Evolutionary conservation across 1,140 invertebrate species (phyloP), one percentile per base, ranked within the genome.

Genomic region (Leptinotarsa lineolata): DNA sequence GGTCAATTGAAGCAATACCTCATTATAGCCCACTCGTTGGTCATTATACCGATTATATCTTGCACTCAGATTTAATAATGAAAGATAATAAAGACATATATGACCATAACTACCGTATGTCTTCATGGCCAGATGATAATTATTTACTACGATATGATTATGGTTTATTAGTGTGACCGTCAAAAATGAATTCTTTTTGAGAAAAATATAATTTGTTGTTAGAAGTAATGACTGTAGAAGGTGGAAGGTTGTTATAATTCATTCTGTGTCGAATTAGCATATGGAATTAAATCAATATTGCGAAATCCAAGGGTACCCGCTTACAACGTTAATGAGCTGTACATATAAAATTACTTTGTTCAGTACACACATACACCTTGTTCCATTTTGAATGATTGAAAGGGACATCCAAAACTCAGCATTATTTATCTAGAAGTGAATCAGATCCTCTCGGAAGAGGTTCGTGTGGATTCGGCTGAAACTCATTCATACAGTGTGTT

Each of bases 271-370:
- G 16, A 18, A 63, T 63, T 63, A 63, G 20, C 24, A 63, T 63
- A 39, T 39, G 30, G 11, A 21, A 63, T 63, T 30, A 63, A 63
- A 63, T 54, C 48, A 20, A 63, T 30, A 30, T 63, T 63, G 61
- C 24, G 61, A 63, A 63, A 63, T 18, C 61, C 61, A 63, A 63
- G 61, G 61, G 61, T 63, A 63, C 61, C 61, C 20, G 61, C 12
- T 20, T 21, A 21, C 4, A 18, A 21, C 24, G 24, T 63, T 63
- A 63, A 63, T 63, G 24, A 63, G 61, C 20, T 63, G 48, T 63
- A 63, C 20, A 63, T 63, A 63, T 21, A 63, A 15, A 63, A 63
- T 63, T 30, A 63, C 24, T 63, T 63, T 63, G 48, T 54, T 54
- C 48, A n/a, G n/a, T 54, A 54, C n/a, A 54, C 11, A 54, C 13